Percentiles rank a stretch among this genome's conserved stretches.
These are phyloP conservation scores for Morone saxatilis DNA, from an alignment of 2,113 vertebrate genomes.

Conservation along the genomic window DNA sequence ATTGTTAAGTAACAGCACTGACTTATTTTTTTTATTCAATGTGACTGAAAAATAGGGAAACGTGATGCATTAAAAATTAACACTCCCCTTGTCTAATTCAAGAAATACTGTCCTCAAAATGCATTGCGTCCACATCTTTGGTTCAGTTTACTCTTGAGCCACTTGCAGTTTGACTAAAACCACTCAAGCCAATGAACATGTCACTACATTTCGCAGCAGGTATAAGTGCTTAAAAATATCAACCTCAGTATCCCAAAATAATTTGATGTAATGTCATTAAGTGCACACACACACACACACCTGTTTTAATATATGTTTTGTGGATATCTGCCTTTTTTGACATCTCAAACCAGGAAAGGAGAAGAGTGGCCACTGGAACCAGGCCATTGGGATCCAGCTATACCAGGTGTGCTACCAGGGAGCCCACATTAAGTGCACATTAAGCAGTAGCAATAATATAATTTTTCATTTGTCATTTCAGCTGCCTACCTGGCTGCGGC, in stretches of 20 bases:
- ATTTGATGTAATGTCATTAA: not conserved
- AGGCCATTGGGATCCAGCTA: no score
- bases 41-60: not conserved
- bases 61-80: no score
- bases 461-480: no score
- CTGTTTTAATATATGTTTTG: no score
- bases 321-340: no score
- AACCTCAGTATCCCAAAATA: not conserved
- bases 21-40: not conserved
- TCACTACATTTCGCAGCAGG: not conserved
- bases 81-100: not conserved
- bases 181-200: not conserved
- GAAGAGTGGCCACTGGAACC: no score
- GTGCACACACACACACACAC: no score
- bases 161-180: not conserved
- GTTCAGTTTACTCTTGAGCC: not conserved
- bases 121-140: constrained; percentile 31
- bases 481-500: not conserved
- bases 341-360: no score
- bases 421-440: no score
- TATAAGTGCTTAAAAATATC: not conserved
- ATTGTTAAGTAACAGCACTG: not conserved
- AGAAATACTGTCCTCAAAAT: constrained; percentile 20
- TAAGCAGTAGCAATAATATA: no score
- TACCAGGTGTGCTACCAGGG: no score